Evolutionary conservation across 2,797 vertebrate genomes (phyloP).

Genomic region (Phoeniculus purpureus): DNA sequence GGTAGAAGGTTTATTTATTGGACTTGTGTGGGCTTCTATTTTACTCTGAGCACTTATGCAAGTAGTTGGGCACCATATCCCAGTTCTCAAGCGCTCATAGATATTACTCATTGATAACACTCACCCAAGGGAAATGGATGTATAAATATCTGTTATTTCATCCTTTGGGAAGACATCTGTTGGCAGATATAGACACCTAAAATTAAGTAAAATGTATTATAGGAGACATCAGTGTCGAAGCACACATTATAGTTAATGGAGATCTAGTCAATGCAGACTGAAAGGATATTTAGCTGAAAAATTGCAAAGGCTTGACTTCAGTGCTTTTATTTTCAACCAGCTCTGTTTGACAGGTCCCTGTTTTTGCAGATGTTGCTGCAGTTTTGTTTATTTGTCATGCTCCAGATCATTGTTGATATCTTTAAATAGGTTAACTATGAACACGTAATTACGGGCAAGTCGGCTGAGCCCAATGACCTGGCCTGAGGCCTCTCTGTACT

Average conservation of each 20-base stretch:
- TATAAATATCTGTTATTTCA: background rate
- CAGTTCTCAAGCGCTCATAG: background rate
- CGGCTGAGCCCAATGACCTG: background rate
- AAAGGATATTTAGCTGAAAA: background rate
- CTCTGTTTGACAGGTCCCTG: background rate
- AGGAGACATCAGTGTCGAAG: background rate
- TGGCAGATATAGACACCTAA: background rate
- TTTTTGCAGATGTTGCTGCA: background rate
- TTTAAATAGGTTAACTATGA: background rate
- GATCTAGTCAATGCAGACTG: background rate
- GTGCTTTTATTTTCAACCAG: background rate
- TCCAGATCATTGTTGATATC: background rate
- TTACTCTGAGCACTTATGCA: background rate
- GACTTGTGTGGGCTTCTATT: background rate
- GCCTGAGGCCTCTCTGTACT: background rate
- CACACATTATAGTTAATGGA: background rate
- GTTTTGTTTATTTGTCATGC: rapidly evolving
- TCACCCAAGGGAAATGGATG: background rate
- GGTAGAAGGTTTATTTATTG: background rate
- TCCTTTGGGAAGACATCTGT: background rate
- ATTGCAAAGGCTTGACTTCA: background rate
- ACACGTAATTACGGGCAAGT: background rate
- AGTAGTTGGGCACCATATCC: background rate
- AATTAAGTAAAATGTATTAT: background rate
- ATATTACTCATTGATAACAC: rapidly evolving